A percentile compares a stretch with the other conserved stretches of the same genome.
These are phyloP conservation scores for Rafetus swinhoei DNA, from an alignment of 2,113 vertebrate genomes.

Conservation along the genomic window DNA sequence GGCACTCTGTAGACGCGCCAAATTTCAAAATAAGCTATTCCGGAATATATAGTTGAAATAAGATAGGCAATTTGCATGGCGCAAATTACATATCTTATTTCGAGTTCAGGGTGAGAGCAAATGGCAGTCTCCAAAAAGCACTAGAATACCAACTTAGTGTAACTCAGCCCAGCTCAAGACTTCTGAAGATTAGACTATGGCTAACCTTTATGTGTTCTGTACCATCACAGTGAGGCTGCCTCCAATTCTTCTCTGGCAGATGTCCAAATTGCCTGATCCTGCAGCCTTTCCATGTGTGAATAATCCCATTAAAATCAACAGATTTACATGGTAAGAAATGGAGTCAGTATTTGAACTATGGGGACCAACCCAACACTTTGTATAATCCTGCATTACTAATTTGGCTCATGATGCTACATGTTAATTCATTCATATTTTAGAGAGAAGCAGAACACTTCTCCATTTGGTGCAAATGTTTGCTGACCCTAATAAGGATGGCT, in stretches of 20 bases:
- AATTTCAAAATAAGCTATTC: too few relatives aligned
- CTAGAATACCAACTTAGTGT: too few relatives aligned
- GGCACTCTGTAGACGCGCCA: too few relatives aligned
- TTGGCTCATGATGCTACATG: not conserved
- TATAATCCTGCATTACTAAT: not conserved
- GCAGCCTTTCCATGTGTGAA: not conserved
- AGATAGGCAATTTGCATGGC: too few relatives aligned
- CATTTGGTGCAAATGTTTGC: fast-evolving
- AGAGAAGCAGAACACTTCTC: not conserved
- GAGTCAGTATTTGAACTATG: not conserved
- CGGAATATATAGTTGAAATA: too few relatives aligned
- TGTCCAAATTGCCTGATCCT: not conserved
- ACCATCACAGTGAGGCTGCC: not conserved
- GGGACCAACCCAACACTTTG: not conserved
- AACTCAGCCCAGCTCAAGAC: too few relatives aligned
- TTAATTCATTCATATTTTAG: fast-evolving
- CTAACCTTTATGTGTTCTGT: not conserved
- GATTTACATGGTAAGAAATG: not conserved
- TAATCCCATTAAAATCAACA: not conserved
- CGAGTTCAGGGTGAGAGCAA: too few relatives aligned
- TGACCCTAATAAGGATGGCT: fast-evolving
- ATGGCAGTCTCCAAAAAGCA: too few relatives aligned
- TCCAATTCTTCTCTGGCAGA: not conserved
- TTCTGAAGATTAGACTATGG: too few relatives aligned
- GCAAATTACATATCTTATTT: too few relatives aligned